phyloP scores from a whole-genome alignment of 2,113 vertebrate genomes.

The Rhombomys opimus region DNA sequence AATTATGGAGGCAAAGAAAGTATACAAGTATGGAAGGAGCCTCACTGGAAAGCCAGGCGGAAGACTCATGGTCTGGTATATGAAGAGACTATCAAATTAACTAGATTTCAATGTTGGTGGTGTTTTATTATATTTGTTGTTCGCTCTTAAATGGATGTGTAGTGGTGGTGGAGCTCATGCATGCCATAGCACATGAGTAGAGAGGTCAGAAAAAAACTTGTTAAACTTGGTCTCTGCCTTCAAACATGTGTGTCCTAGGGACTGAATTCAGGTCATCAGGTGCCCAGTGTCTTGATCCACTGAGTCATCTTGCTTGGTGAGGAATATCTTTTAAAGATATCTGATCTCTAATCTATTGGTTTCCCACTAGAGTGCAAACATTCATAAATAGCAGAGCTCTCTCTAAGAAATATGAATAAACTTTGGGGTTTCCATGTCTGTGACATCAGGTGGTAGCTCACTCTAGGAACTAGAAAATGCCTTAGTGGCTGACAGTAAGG shows the following conservation, averaged over 20 bases:
- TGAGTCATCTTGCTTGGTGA: not conserved
- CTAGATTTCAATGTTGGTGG: not conserved
- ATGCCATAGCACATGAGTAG: not conserved
- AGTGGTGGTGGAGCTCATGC: not conserved
- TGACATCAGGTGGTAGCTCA: not conserved
- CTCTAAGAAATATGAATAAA: not conserved
- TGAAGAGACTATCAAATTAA: not conserved
- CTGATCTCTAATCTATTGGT: not conserved
- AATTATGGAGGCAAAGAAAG: not conserved
- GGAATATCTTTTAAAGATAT: not conserved
- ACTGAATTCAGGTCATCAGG: not conserved
- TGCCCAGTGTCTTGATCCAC: not conserved
- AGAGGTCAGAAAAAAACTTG: not conserved
- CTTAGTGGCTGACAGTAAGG: not conserved
- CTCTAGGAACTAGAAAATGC: not conserved
- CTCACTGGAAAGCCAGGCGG: not conserved
- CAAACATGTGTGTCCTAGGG: not conserved
- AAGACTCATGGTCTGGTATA: not conserved
- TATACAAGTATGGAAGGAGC: not conserved
- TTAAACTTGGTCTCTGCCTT: not conserved
- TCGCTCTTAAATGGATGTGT: not conserved
- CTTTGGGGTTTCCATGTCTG: not conserved
- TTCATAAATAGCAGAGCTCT: not conserved
- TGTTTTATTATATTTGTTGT: not conserved
- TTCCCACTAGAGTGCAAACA: conserved; percentile 16